Base-by-base conservation (phyloP, 2,113 vertebrate genomes). In the Melanostigma gelatinosum region DNA sequence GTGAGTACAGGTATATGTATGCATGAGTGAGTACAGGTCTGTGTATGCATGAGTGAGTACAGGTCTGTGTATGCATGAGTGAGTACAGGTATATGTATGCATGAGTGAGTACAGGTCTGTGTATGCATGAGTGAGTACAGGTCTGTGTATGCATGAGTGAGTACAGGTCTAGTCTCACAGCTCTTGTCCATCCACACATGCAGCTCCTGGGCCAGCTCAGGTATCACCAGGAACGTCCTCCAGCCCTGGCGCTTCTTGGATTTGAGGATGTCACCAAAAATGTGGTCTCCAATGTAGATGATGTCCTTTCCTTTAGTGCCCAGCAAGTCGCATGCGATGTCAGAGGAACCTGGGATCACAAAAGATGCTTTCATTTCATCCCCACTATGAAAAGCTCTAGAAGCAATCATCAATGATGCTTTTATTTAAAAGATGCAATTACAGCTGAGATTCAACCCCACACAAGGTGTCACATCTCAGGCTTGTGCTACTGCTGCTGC, bases 141-240 rank as follows among this genome's bases (percentile, higher is more conserved):
- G 5, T 5, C 4, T 22, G 29, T 60, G 0, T n/a, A 29, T 16
- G 4, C 57, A 3, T 27, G 42, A 5, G 15, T 66, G 79, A 61
- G 36, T 38, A 3, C 29, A 29, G 36, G 29, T 67, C 12, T 8
- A 16, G 13, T 8, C 96, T 97, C 93, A 99, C 97, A 95, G 84
- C 97, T 99, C 93, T 99, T 98, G 91, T 98, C 97, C 1, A 97
- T 99, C 97, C 97, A 99, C 78, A 99, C 97, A 0, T 98, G 97
- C 46, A 99, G 92, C 93, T 99, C 97, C 90, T 98, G 97, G 0
- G 97, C 97, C 79, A 99, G 94, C 87, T 99, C 97, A 0, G 97
- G 97, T 69, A 99, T 97, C 80, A 99, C 96, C 89, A 99, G 93
- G 83, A 98, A 99, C 22, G 97, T 99, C 86, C 97, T 94, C 97